Evolutionary conservation across 2,113 vertebrate genomes (phyloP).

Genomic region (Bolborhynchus lineola): DNA sequence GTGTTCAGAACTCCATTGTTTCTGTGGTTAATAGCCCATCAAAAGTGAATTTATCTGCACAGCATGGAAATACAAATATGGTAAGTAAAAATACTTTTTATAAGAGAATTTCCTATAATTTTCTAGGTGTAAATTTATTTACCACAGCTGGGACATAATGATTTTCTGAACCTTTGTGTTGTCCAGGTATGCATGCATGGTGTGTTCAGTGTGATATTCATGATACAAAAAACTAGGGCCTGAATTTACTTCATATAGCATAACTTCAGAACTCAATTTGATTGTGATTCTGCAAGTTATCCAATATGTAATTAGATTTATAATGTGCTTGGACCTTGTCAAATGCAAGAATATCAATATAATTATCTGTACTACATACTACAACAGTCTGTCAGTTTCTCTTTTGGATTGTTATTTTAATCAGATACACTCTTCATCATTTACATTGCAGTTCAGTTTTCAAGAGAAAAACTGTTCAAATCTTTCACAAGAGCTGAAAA

Average conservation of each 20-base stretch:
- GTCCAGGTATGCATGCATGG: neutral
- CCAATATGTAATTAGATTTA: neutral
- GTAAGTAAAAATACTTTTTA: slow-evolving; percentile 52
- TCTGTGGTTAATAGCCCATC: slow-evolving; percentile 1
- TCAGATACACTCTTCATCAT: neutral
- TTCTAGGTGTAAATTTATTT: neutral
- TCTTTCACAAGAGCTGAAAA: slow-evolving; percentile 59
- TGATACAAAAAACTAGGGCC: neutral
- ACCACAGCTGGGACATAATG: neutral
- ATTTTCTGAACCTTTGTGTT: neutral
- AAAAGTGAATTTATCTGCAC: slow-evolving; percentile 15
- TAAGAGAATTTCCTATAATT: neutral
- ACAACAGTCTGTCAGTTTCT: neutral
- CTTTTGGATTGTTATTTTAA: neutral
- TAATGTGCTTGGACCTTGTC: neutral
- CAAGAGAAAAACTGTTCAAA: slow-evolving; percentile 34
- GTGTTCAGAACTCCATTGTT: slow-evolving; percentile 7
- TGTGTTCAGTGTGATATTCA: neutral
- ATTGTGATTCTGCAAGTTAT: neutral
- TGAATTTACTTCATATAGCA: neutral
- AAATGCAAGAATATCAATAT: neutral
- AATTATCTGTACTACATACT: neutral
- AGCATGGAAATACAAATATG: slow-evolving; percentile 9
- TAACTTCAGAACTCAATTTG: neutral
- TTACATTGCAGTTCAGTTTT: slow-evolving; percentile 45